Percentiles rank a stretch among this genome's conserved stretches.
Conservation (phyloP, 2,888 invertebrate genomes). For the Cataglyphis livida region DNA sequence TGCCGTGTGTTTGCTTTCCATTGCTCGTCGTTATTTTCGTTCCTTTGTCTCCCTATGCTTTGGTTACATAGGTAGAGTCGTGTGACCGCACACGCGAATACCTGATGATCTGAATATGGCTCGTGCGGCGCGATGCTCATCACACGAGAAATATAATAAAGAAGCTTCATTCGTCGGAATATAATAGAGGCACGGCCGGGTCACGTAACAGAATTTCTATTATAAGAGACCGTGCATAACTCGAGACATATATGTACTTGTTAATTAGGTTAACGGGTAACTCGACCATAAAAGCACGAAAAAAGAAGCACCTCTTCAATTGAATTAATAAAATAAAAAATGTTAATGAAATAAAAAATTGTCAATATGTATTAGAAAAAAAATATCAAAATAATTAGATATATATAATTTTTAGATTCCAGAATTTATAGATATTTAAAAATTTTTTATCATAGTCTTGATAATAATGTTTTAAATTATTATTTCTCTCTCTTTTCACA, state of each 20-base stretch:
- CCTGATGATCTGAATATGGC: slow-evolving; percentile 42
- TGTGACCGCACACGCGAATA: slow-evolving; percentile 38
- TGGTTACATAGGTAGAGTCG: slow-evolving; percentile 8
- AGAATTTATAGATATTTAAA: neutral
- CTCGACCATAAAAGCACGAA: neutral
- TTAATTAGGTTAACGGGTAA: slow-evolving; percentile 24
- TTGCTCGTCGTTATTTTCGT: slow-evolving; percentile 50
- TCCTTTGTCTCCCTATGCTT: slow-evolving; percentile 24
- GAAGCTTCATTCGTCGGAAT: slow-evolving; percentile 35
- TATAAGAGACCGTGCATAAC: neutral
- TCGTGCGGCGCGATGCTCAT: slow-evolving; percentile 27
- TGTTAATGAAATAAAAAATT: neutral
- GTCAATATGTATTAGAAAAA: neutral
- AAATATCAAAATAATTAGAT: neutral
- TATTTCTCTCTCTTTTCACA: neutral
- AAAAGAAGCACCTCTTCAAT: neutral
- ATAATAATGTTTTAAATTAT: neutral
- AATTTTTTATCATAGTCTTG: neutral
- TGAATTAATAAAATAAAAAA: neutral
- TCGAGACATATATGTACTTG: neutral
- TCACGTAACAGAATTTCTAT: slow-evolving; percentile 48
- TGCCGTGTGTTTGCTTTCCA: slow-evolving; percentile 62
- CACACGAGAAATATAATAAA: slow-evolving; percentile 35
- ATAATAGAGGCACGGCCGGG: slow-evolving; percentile 31
- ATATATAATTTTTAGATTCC: neutral